Evolutionary conservation across 2,888 invertebrate species (phyloP).

Genomic region (Epinotia ramella): DNA sequence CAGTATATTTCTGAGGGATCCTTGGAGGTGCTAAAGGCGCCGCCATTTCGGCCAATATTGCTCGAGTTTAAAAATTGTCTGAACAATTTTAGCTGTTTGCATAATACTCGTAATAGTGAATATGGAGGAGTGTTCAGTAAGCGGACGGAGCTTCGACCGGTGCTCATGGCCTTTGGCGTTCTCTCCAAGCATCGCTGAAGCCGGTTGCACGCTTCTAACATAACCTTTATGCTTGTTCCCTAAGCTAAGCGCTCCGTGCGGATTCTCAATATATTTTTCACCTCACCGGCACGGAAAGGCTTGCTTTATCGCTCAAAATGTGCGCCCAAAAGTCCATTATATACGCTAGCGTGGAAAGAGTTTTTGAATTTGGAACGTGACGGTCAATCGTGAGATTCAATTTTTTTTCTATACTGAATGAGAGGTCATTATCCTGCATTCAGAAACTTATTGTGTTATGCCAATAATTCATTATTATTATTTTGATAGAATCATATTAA

Average conservation of each 20-base stretch:
- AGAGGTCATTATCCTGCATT: no score
- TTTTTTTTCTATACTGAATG: no score
- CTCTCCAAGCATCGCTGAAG: constrained; percentile 3
- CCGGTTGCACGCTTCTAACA: constrained; percentile 10
- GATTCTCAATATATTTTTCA: constrained; percentile 1
- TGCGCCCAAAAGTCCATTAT: no score
- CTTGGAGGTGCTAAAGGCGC: neutral
- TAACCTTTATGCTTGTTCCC: constrained; percentile 20
- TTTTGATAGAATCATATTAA: no score
- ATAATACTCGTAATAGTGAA: constrained; percentile 12
- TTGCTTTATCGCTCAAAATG: no score
- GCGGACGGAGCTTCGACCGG: constrained; percentile 7
- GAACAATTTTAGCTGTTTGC: neutral
- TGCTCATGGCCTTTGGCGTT: constrained; percentile 20
- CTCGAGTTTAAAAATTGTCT: neutral
- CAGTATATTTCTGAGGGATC: constrained; percentile 27
- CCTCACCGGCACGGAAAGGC: no score
- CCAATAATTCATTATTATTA: no score
- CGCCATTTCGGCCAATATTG: neutral
- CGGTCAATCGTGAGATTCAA: no score
- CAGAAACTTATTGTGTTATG: no score
- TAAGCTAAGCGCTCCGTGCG: neutral
- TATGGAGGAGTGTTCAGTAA: constrained; percentile 18
- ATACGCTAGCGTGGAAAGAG: no score
- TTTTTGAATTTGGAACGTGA: no score